A percentile compares a stretch with the other conserved stretches of the same genome.
These are phyloP conservation scores for Ochropleura plecta DNA, from an alignment of 2,888 invertebrate genomes.

Conservation along the genomic window DNA sequence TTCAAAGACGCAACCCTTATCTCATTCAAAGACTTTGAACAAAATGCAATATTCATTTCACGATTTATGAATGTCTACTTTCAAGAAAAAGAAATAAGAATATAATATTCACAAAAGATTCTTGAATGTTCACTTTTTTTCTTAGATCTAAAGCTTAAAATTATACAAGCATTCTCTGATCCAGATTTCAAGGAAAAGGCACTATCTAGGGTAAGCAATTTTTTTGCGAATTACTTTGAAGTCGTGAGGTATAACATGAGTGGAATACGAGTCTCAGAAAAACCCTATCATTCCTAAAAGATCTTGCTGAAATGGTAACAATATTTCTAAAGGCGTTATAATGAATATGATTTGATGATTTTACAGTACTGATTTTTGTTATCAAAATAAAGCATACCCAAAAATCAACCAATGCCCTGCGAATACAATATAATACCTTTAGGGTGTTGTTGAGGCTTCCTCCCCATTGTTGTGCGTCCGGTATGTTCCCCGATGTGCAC, in stretches of 20 bases:
- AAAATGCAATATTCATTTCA: neutral
- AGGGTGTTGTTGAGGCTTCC: too few species aligned
- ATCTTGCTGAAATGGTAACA: neutral
- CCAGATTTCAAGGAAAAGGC: neutral
- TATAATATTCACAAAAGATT: neutral
- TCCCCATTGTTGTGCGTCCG: too few species aligned
- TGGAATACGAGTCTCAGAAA: conserved; percentile 19
- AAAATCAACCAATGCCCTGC: too few species aligned
- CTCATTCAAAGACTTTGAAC: neutral
- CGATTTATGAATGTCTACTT: neutral
- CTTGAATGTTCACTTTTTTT: neutral
- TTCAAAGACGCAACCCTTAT: conserved; percentile 4
- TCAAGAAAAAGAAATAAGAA: neutral
- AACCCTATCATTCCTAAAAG: conserved; percentile 1
- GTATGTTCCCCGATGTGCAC: too few species aligned
- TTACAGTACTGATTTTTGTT: neutral
- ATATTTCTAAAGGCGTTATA: conserved; percentile 2
- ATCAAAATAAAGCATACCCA: neutral
- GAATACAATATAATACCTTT: too few species aligned
- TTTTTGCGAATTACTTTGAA: conserved; percentile 38
- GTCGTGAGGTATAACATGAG: neutral
- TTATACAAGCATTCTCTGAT: neutral
- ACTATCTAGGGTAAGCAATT: conserved; percentile 3
- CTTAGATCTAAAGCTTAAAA: neutral
- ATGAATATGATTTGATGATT: neutral